phyloP scores from a whole-genome alignment of 2,888 invertebrate genomes.

The Zaprionus obscuricornis region DNA sequence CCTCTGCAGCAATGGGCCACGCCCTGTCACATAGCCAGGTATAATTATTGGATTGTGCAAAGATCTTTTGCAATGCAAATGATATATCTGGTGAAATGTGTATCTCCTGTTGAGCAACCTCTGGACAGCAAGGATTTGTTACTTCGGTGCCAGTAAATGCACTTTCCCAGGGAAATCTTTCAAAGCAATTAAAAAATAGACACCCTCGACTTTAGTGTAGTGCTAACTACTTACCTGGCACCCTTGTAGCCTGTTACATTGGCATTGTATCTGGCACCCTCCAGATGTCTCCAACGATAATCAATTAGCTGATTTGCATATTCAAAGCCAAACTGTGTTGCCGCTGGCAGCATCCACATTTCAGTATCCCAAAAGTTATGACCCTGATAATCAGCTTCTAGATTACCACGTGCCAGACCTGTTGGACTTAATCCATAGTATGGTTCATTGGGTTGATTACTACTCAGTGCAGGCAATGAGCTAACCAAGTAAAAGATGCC shows the following conservation, averaged over 20 bases:
- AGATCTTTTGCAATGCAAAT: slow-evolving; percentile 83
- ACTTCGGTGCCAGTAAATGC: slow-evolving; percentile 86
- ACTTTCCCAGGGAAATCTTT: slow-evolving; percentile 87
- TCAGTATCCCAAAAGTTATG: slow-evolving; percentile 88
- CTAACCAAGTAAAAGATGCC: slow-evolving; percentile 86
- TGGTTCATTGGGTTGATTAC: slow-evolving; percentile 83
- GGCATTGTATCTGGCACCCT: slow-evolving; percentile 85
- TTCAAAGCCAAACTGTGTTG: slow-evolving; percentile 84
- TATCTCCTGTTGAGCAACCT: slow-evolving; percentile 85
- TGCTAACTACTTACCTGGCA: slow-evolving; percentile 69
- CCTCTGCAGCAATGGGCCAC: slow-evolving; percentile 85
- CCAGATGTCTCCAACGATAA: slow-evolving; percentile 84
- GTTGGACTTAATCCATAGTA: slow-evolving; percentile 86
- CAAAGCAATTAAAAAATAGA: too few species aligned
- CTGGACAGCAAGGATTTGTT: slow-evolving; percentile 86
- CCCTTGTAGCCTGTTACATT: slow-evolving; percentile 85
- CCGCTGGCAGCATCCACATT: slow-evolving; percentile 86
- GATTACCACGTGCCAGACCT: slow-evolving; percentile 84
- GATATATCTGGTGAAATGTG: slow-evolving; percentile 86
- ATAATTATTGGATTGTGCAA: slow-evolving; percentile 68
- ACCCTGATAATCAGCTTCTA: slow-evolving; percentile 84
- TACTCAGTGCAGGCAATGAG: slow-evolving; percentile 85
- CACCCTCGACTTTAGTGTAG: too few species aligned
- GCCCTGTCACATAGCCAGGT: slow-evolving; percentile 83
- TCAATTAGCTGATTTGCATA: slow-evolving; percentile 84